Conservation (phyloP, 2,113 vertebrate genomes). For the Varanus salvator region DNA sequence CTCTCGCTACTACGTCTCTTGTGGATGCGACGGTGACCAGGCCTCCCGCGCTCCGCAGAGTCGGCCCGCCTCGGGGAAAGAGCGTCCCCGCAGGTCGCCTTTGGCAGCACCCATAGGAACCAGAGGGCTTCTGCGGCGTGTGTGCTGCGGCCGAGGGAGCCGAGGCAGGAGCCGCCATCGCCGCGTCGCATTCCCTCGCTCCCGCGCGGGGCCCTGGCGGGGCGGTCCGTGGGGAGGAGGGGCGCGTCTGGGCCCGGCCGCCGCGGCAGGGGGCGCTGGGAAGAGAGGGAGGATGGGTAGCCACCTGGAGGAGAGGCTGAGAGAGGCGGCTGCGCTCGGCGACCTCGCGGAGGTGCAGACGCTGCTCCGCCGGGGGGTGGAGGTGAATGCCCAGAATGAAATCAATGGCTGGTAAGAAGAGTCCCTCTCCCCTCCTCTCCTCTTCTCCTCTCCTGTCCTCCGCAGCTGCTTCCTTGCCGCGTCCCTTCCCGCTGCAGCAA, state of each 20-base stretch:
- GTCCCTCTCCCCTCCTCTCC: too few species aligned
- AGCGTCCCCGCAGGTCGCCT: not conserved
- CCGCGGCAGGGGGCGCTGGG: not conserved
- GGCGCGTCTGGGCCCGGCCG: not conserved
- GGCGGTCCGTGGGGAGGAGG: not conserved
- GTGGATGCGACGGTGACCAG: not conserved
- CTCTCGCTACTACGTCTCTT: not conserved
- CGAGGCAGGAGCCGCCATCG: not conserved
- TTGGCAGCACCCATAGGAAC: not conserved
- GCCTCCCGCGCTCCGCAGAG: not conserved
- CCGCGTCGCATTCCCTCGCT: not conserved
- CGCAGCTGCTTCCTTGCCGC: not conserved
- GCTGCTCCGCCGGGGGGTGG: slow-evolving; percentile 82
- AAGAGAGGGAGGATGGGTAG: slow-evolving; percentile 38
- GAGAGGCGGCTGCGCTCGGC: slow-evolving; percentile 88
- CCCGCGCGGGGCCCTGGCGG: too few species aligned
- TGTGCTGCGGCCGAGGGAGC: slow-evolving; percentile 66
- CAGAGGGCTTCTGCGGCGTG: slow-evolving; percentile 23
- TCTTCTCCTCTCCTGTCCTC: not conserved
- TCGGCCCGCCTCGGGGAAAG: too few species aligned
- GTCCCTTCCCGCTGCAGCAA: not conserved
- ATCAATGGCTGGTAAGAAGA: slow-evolving; percentile 87
- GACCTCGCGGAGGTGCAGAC: slow-evolving; percentile 83
- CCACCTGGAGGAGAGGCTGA: slow-evolving; percentile 78
- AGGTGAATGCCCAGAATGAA: slow-evolving; percentile 86